Percentiles rank a stretch among this genome's conserved stretches.
Evolutionary conservation across 2,888 invertebrate species (phyloP).

Genomic region (Drosophila barbarae): DNA sequence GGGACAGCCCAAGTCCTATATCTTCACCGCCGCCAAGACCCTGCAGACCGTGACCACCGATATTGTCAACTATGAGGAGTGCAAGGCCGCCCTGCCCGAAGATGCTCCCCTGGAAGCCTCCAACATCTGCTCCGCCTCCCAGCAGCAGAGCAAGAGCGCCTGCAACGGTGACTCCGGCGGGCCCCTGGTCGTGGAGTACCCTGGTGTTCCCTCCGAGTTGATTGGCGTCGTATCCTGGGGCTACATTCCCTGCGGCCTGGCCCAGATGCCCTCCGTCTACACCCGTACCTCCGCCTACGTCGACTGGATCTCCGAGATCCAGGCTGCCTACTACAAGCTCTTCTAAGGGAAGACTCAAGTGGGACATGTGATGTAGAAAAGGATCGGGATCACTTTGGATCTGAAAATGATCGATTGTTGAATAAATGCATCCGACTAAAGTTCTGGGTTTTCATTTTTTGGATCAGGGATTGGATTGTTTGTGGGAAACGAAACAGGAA

Average conservation of each 20-base stretch:
- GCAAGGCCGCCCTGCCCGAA: constrained; percentile 61
- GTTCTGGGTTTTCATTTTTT: neutral
- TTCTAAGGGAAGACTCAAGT: constrained; percentile 32
- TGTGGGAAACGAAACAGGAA: neutral
- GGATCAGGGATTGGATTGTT: neutral
- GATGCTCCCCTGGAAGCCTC: constrained; percentile 64
- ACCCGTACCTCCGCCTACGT: constrained; percentile 79
- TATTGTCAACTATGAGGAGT: constrained; percentile 64
- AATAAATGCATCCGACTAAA: constrained; percentile 33
- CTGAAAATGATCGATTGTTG: constrained; percentile 29
- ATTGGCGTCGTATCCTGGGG: constrained; percentile 82
- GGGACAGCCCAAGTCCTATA: constrained; percentile 76
- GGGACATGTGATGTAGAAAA: too few species aligned
- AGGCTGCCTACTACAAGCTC: constrained; percentile 65
- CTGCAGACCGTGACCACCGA: constrained; percentile 73
- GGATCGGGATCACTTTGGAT: constrained; percentile 21
- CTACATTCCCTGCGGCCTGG: constrained; percentile 79
- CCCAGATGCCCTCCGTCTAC: constrained; percentile 79
- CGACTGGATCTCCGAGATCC: constrained; percentile 76
- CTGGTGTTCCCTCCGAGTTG: constrained; percentile 59
- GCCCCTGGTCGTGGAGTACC: constrained; percentile 70
- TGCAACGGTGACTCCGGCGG: constrained; percentile 80
- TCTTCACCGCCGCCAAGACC: constrained; percentile 55
- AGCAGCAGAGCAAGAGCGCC: constrained; percentile 78
- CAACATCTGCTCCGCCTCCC: constrained; percentile 81